A percentile compares a stretch with the other conserved stretches of the same genome.
Conservation (phyloP, 2,888 invertebrate species). For the Calephelis perditalis region DNA sequence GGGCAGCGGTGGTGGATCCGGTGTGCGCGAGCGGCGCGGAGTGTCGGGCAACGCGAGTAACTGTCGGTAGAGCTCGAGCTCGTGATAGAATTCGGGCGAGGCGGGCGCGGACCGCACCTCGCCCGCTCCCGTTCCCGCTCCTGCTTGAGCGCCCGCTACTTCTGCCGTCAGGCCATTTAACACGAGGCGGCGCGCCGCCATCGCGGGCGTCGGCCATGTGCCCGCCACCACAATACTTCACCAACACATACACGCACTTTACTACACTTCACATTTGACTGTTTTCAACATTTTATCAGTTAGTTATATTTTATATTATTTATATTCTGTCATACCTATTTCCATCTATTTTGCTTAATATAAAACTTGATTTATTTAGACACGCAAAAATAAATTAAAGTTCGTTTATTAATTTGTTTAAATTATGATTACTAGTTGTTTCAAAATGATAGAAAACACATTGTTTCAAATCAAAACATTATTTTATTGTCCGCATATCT, state of each 20-base stretch:
- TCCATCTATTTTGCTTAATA: too few species aligned
- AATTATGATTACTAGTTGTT: too few species aligned
- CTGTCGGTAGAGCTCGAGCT: constrained; percentile 64
- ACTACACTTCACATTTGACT: not conserved
- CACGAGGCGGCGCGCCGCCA: constrained; percentile 89
- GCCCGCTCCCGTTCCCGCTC: constrained; percentile 25
- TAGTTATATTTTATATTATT: not conserved
- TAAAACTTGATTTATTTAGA: too few species aligned
- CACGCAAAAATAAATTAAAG: too few species aligned
- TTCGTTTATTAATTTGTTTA: too few species aligned
- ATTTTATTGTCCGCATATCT: too few species aligned
- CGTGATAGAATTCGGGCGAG: constrained; percentile 64
- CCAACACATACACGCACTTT: constrained; percentile 24
- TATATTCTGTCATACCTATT: not conserved
- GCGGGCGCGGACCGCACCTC: constrained; percentile 30
- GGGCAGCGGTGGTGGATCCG: constrained; percentile 31
- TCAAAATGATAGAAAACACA: too few species aligned
- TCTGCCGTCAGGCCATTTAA: constrained; percentile 69
- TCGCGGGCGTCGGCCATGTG: constrained; percentile 84
- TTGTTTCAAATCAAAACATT: too few species aligned
- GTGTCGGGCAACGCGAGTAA: constrained; percentile 48
- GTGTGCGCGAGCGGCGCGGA: constrained; percentile 31
- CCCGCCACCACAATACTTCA: constrained; percentile 32
- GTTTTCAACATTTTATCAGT: too few species aligned
- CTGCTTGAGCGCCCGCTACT: constrained; percentile 38